Percentiles rank a stretch among this genome's conserved stretches.
Conservation (phyloP, 2,888 invertebrate genomes). For the Phrixothrix hirtus region DNA sequence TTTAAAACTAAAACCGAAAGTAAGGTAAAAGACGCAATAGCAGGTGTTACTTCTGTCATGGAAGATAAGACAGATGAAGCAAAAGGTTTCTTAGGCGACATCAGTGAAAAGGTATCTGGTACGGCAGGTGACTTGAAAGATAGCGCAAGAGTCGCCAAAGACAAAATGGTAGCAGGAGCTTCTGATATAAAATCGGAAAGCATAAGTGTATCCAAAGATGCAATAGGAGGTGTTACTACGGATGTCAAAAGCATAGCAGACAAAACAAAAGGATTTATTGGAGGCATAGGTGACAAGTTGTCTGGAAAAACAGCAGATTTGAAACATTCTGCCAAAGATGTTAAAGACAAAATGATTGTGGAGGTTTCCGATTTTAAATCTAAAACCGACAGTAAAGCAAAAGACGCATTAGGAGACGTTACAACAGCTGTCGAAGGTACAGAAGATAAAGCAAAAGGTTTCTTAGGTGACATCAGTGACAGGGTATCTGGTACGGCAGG, state of each 20-base stretch:
- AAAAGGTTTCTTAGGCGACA: slow-evolving; percentile 20
- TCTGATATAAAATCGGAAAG: background rate
- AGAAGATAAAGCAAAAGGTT: slow-evolving; percentile 35
- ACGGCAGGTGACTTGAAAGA: slow-evolving; percentile 15
- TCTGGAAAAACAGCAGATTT: background rate
- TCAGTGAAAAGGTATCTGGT: slow-evolving; percentile 26
- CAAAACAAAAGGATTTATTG: slow-evolving; percentile 5
- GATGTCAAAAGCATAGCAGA: background rate
- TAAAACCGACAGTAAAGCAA: slow-evolving; percentile 5
- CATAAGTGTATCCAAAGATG: background rate
- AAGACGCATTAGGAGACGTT: background rate
- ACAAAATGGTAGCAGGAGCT: background rate
- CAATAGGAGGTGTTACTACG: background rate
- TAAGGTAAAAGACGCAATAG: slow-evolving; percentile 3
- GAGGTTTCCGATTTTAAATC: background rate
- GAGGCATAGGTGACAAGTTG: slow-evolving; percentile 3
- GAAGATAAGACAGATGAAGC: slow-evolving; percentile 27
- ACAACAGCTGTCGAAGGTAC: slow-evolving; percentile 6
- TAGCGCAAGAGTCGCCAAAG: background rate
- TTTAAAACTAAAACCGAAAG: slow-evolving; percentile 38
- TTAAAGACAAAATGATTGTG: background rate
- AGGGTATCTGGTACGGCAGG: slow-evolving; percentile 41
- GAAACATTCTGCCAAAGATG: background rate
- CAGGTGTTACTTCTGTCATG: background rate
- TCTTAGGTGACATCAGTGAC: slow-evolving; percentile 37